Percentiles rank a stretch among this genome's conserved stretches.
Conservation (phyloP, 2,888 invertebrate species). For the Mayetiola destructor region DNA sequence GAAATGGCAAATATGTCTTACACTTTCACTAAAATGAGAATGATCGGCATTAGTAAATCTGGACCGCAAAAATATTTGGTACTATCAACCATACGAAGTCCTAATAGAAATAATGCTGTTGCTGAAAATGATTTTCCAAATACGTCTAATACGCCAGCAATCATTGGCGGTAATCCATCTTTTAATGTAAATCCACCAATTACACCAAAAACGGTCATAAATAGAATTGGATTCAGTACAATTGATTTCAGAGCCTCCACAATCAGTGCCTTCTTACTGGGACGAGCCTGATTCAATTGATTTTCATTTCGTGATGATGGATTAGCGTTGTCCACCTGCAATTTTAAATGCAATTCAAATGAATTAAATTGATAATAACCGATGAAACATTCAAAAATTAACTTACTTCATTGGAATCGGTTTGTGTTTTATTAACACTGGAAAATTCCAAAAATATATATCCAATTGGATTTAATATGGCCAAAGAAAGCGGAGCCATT, state of each 20-base stretch:
- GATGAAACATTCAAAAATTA: too few relatives aligned
- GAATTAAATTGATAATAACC: too few relatives aligned
- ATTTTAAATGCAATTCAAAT: neutral
- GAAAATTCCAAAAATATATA: constrained; percentile 77
- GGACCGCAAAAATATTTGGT: constrained; percentile 62
- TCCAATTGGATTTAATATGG: constrained; percentile 82
- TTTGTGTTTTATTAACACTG: constrained; percentile 31
- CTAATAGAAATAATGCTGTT: constrained; percentile 77
- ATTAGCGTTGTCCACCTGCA: neutral
- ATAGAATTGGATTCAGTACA: constrained; percentile 72
- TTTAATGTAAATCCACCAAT: constrained; percentile 63
- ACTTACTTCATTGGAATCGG: neutral
- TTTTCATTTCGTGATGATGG: constrained; percentile 19
- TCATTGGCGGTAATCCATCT: constrained; percentile 58
- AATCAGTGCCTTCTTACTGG: constrained; percentile 23
- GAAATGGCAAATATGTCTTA: constrained; percentile 34
- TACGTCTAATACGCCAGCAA: constrained; percentile 49
- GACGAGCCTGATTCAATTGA: constrained; percentile 25
- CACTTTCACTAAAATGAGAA: constrained; percentile 81
- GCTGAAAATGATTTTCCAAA: constrained; percentile 84
- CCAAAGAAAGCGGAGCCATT: constrained; percentile 86
- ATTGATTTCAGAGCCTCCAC: constrained; percentile 51
- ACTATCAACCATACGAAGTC: constrained; percentile 85
- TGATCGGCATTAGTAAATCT: constrained; percentile 66
- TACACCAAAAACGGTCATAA: constrained; percentile 87